phyloP scores from a whole-genome alignment of 2,888 invertebrate genomes.

The Hypomecis atomaria region DNA sequence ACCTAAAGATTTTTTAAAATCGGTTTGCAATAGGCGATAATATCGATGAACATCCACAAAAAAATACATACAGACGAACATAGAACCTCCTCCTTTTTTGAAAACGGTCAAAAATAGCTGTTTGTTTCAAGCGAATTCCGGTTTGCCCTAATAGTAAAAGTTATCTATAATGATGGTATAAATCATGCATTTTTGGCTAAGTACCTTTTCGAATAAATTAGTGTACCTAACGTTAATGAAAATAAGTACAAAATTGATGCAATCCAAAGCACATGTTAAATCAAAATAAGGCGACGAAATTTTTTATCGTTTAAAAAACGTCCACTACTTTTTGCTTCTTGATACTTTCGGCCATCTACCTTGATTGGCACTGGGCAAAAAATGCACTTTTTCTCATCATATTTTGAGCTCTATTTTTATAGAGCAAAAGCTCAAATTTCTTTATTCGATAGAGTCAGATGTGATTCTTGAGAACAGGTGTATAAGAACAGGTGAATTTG shows the following conservation, averaged over 20 bases:
- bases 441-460: constrained; percentile 61
- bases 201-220: too few relatives aligned
- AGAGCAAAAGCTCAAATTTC: constrained; percentile 45
- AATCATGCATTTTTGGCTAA: too few relatives aligned
- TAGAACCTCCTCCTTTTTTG: too few relatives aligned
- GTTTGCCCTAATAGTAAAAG: too few relatives aligned
- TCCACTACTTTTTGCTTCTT: constrained; percentile 51
- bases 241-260: neutral
- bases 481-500: constrained; percentile 79
- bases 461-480: constrained; percentile 82
- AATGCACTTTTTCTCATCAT: constrained; percentile 26
- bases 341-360: constrained; percentile 65
- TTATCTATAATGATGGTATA: too few relatives aligned
- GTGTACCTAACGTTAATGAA: too few relatives aligned
- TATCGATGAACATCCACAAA: too few relatives aligned
- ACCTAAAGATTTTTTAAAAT: too few relatives aligned
- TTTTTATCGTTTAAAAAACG: constrained; percentile 59
- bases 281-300: constrained; percentile 21
- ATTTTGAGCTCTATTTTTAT: constrained; percentile 37
- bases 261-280: constrained; percentile 4
- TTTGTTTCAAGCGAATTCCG: too few relatives aligned
- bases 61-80: too few relatives aligned
- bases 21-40: too few relatives aligned
- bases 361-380: constrained; percentile 54
- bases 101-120: too few relatives aligned